Percentiles rank a stretch among this genome's conserved stretches.
These are phyloP conservation scores for Baccha elongata DNA, from an alignment of 2,888 invertebrate species.

Conservation along the genomic window DNA sequence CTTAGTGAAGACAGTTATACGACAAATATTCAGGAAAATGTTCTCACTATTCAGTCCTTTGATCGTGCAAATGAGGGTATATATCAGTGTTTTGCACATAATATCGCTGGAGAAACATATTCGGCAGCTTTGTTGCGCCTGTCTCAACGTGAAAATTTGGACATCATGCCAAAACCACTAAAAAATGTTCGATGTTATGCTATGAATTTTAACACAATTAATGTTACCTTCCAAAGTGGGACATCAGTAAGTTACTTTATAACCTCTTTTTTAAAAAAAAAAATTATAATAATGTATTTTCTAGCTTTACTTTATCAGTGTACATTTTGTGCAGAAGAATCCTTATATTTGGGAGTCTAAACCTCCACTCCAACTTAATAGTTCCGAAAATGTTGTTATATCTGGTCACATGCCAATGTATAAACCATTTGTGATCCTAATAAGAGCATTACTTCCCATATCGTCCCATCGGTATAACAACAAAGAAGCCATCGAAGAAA, in stretches of 20 bases:
- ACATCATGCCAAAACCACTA: slow-evolving; percentile 76
- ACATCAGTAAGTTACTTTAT: slow-evolving; percentile 75
- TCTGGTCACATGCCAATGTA: slow-evolving; percentile 79
- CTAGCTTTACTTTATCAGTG: slow-evolving; percentile 78
- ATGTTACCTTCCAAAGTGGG: slow-evolving; percentile 80
- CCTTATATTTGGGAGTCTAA: slow-evolving; percentile 80
- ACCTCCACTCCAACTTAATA: slow-evolving; percentile 78
- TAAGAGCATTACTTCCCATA: slow-evolving; percentile 79
- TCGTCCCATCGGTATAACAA: slow-evolving; percentile 77
- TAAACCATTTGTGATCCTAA: slow-evolving; percentile 80
- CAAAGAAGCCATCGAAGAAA: slow-evolving; percentile 77
- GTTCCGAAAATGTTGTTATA: slow-evolving; percentile 80
- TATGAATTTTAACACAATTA: slow-evolving; percentile 80
- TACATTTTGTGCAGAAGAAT: slow-evolving; percentile 80
- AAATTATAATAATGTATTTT: background rate
- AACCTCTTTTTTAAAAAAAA: background rate
- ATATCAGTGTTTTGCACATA: slow-evolving; percentile 82
- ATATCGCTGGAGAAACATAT: slow-evolving; percentile 81
- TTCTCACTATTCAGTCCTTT: slow-evolving; percentile 80
- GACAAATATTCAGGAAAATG: slow-evolving; percentile 79
- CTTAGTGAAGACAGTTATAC: slow-evolving; percentile 78
- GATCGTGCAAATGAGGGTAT: slow-evolving; percentile 81
- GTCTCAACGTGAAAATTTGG: slow-evolving; percentile 75
- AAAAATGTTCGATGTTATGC: slow-evolving; percentile 81
- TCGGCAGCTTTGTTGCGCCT: slow-evolving; percentile 79